Conservation (phyloP, 2,888 invertebrate species). For the Drosophila differens region DNA sequence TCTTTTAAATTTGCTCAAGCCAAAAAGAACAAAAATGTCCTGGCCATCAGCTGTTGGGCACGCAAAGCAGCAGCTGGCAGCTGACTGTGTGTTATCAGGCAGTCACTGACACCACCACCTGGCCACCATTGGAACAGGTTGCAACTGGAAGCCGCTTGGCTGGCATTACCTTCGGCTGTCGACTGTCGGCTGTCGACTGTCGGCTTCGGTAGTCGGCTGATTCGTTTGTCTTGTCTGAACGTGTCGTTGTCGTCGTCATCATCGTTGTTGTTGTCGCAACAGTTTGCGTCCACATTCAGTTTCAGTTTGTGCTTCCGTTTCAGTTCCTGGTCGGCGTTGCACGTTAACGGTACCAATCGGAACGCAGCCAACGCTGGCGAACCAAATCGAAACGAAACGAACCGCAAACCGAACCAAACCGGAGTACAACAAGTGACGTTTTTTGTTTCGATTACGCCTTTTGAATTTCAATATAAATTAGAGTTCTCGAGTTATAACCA, state of each 20-base stretch:
- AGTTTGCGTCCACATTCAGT: conserved; percentile 62
- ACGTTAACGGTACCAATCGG: conserved; percentile 63
- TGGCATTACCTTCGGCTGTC: conserved; percentile 20
- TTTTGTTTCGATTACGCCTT: conserved; percentile 13
- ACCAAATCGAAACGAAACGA: conserved; percentile 2
- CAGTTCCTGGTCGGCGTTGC: conserved; percentile 78
- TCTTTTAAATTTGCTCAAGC: too few species aligned
- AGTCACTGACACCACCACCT: conserved; percentile 30
- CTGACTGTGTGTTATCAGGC: conserved; percentile 57
- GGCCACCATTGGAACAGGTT: conserved; percentile 53
- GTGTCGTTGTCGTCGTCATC: neutral
- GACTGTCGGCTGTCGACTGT: conserved; percentile 18
- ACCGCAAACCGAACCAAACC: conserved; percentile 8
- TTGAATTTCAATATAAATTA: conserved; percentile 9
- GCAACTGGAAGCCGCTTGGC: conserved; percentile 68
- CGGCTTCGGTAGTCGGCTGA: conserved; percentile 26
- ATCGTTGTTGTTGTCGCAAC: conserved; percentile 54
- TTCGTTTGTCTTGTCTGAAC: conserved; percentile 43
- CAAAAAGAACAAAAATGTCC: neutral
- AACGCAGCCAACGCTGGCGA: conserved; percentile 21
- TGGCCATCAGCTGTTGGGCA: conserved; percentile 62
- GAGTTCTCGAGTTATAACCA: conserved; percentile 3
- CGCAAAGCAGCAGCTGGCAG: conserved; percentile 52
- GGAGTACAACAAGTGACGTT: conserved; percentile 69
- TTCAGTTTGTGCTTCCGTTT: conserved; percentile 43